These are phyloP conservation scores for Calameuta idolon DNA, from an alignment of 2,888 invertebrate genomes.

Conservation along the genomic window DNA sequence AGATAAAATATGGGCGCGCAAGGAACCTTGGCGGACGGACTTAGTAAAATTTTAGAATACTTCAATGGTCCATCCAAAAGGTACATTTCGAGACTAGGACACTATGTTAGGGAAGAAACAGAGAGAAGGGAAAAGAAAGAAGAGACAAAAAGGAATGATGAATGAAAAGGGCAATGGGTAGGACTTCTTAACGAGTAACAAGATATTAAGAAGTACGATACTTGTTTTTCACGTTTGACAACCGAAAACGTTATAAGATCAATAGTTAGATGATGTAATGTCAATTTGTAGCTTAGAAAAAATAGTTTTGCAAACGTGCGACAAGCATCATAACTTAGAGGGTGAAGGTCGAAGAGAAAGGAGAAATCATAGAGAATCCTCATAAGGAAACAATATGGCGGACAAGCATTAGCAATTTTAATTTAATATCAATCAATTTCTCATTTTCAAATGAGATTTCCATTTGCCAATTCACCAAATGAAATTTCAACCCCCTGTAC, in stretches of 20 bases:
- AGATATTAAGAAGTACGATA: neutral
- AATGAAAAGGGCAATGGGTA: constrained; percentile 1
- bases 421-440: neutral
- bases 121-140: constrained; percentile 17
- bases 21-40: neutral
- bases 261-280: constrained; percentile 33
- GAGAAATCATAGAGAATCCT: neutral
- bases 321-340: neutral
- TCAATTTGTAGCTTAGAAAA: constrained; percentile 16
- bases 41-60: neutral
- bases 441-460: neutral
- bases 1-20: neutral
- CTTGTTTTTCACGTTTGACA: neutral
- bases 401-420: constrained; percentile 33
- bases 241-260: neutral
- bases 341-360: neutral
- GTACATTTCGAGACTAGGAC: neutral
- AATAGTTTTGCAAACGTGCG: neutral
- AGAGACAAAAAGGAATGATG: constrained; percentile 12
- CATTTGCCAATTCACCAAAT: neutral
- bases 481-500: neutral
- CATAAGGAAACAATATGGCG: neutral
- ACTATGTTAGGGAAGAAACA: constrained; percentile 6
- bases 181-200: neutral
- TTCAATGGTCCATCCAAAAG: neutral